phyloP scores from a whole-genome alignment of 2,888 invertebrate genomes.

The Euphydryas editha region DNA sequence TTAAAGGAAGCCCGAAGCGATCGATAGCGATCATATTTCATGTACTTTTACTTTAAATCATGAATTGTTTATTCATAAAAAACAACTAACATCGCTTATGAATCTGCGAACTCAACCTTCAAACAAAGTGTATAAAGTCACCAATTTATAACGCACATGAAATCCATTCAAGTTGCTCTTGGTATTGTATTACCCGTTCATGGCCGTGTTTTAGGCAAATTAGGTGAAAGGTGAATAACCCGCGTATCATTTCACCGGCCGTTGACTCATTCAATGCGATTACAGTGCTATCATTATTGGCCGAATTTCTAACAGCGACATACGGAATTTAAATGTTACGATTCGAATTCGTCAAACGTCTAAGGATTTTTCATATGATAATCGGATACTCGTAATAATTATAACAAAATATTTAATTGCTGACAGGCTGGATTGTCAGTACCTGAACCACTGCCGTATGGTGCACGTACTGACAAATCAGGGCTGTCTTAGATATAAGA shows the following conservation, averaged over 20 bases:
- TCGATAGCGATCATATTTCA: conserved; percentile 20
- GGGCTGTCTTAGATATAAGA: too few species aligned
- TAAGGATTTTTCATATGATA: conserved; percentile 47
- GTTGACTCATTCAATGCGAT: conserved; percentile 66
- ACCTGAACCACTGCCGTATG: too few species aligned
- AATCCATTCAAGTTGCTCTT: conserved; percentile 43
- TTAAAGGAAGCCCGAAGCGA: conserved; percentile 4
- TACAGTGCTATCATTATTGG: conserved; percentile 68
- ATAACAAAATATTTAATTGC: too few species aligned
- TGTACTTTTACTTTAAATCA: conserved; percentile 30
- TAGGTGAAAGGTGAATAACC: conserved; percentile 74
- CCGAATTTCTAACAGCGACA: conserved; percentile 64
- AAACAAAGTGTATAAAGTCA: conserved; percentile 43
- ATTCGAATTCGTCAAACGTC: conserved; percentile 48
- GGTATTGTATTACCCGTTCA: conserved; percentile 53
- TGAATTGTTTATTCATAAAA: conserved; percentile 24
- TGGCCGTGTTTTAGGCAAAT: conserved; percentile 67
- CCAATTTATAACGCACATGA: conserved; percentile 43
- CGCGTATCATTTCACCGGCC: conserved; percentile 68
- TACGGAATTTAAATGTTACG: conserved; percentile 50
- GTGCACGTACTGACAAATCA: too few species aligned
- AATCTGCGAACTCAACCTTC: conserved; percentile 35
- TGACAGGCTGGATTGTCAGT: too few species aligned
- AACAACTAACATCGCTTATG: conserved; percentile 12
- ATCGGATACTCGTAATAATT: conserved; percentile 43